Evolutionary conservation across 2,113 vertebrate species (phyloP).

Genomic region (Cyanistes caeruleus): DNA sequence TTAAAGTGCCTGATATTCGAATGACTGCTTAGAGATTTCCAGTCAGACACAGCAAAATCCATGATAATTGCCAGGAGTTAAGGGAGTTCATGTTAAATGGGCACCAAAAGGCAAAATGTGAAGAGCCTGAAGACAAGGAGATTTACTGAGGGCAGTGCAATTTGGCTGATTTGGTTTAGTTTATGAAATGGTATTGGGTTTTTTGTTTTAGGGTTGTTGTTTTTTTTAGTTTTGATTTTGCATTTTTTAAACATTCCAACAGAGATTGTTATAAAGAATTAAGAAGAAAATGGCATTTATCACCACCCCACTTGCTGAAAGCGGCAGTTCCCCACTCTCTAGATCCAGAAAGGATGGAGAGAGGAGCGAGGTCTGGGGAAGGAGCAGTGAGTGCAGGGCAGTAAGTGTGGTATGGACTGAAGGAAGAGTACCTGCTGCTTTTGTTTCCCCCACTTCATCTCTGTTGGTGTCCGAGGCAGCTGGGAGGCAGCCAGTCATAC

Average conservation of each 20-base stretch:
- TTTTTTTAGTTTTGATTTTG: neutral
- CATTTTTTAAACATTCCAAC: neutral
- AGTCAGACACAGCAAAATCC: neutral
- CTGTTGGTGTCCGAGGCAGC: neutral
- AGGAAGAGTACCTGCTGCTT: neutral
- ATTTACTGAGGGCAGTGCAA: neutral
- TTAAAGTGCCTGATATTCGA: neutral
- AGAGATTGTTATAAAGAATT: neutral
- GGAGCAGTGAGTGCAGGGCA: neutral
- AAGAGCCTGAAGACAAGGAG: neutral
- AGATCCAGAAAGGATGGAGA: neutral
- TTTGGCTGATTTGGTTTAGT: neutral
- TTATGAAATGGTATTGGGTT: neutral
- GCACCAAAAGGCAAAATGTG: neutral
- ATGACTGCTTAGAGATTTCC: constrained; percentile 24
- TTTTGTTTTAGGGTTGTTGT: neutral
- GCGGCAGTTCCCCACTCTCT: neutral
- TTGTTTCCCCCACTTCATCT: neutral
- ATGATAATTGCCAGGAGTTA: neutral
- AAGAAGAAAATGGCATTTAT: neutral
- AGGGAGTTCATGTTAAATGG: neutral
- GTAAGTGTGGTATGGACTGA: neutral
- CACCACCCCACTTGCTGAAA: neutral
- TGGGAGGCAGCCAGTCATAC: neutral
- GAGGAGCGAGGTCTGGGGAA: neutral